Evolutionary conservation across 2,113 vertebrate species (phyloP), one percentile per base, ranked within the genome.

Genomic region (Sinocyclocheilus maitianheensis): DNA sequence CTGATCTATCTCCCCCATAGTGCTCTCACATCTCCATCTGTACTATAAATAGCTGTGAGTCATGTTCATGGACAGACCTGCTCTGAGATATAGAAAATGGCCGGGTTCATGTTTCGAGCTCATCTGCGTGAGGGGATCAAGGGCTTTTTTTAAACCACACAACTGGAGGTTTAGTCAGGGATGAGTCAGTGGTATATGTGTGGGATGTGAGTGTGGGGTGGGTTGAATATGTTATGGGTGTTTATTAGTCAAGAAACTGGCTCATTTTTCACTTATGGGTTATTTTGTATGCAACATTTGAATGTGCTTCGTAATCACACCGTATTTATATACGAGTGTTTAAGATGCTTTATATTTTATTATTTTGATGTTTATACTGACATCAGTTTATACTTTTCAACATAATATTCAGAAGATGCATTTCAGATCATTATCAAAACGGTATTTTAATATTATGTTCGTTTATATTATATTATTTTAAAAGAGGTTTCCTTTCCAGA

Each of bases 11-110:
- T 85, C 65, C 22, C 60, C 62, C 86, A 76, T 86, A 76, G 69
- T 71, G 3, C 46, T 84, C 82, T 77, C 72, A 75, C 34, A 48
- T 83, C 76, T 69, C 67, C 81, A 16, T 82, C 65, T 16, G 74
- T 48, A n/a, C 85, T 89, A 87, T 81, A 86, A 86, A 87, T 89
- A 89, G 79, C 87, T 58, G 55, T 89, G 91, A 90, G 85, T 90
- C 87, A 89, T 86, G 43, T 81, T 58, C 63, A 43, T 75, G 55
- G 22, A 40, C 10, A 75, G 74, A 67, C 72, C 71, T 69, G 53
- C 58, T 72, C 40, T 60, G 71, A 63, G 77, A 72, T 69, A 71
- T 78, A 85, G 65, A 84, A 86, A 62, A 87, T 48, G 80, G 74
- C 62, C 37, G 67, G 74, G 87, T 81, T 89, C 53, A 72, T 67